Percentiles rank a stretch among this genome's conserved stretches.
These are phyloP conservation scores for Campylomormyrus tamandua DNA, from an alignment of 2,113 vertebrate genomes.

Conservation along the genomic window DNA sequence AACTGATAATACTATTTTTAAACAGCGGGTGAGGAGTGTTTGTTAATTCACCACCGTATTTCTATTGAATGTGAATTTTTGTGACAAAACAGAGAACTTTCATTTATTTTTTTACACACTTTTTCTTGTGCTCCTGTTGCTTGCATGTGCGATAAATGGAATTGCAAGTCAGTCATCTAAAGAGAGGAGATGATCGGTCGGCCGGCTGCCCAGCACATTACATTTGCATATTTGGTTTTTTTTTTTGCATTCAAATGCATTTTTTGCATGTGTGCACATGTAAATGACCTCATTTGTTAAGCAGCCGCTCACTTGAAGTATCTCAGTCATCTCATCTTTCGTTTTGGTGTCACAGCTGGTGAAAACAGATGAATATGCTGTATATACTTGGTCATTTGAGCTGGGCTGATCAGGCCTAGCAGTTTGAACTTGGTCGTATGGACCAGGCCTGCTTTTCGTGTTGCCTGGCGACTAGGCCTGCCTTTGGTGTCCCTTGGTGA, in stretches of 20 bases:
- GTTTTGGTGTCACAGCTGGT: constrained; percentile 44
- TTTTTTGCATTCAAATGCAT: constrained; percentile 13
- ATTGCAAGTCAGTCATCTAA: constrained; percentile 12
- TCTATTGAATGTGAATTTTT: constrained; percentile 9
- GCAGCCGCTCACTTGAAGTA: not conserved
- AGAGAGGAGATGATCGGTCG: constrained; percentile 12
- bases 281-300: constrained; percentile 40
- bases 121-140: not conserved
- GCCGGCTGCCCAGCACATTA: not conserved
- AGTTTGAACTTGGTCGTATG: not conserved
- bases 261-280: constrained; percentile 25
- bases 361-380: constrained; percentile 32
- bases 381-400: not conserved
- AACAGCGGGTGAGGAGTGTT: constrained; percentile 11
- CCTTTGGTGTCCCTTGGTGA: no score
- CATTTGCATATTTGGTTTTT: constrained; percentile 9
- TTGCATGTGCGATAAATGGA: constrained; percentile 4
- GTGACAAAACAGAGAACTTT: not conserved
- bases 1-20: constrained; percentile 28
- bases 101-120: not conserved
- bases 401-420: not conserved
- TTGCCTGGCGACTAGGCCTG: no score
- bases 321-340: constrained; percentile 28
- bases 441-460: not conserved
- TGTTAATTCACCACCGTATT: constrained; percentile 15